Conservation (phyloP, 2,113 vertebrate species). For the Callopanchax toddi region DNA sequence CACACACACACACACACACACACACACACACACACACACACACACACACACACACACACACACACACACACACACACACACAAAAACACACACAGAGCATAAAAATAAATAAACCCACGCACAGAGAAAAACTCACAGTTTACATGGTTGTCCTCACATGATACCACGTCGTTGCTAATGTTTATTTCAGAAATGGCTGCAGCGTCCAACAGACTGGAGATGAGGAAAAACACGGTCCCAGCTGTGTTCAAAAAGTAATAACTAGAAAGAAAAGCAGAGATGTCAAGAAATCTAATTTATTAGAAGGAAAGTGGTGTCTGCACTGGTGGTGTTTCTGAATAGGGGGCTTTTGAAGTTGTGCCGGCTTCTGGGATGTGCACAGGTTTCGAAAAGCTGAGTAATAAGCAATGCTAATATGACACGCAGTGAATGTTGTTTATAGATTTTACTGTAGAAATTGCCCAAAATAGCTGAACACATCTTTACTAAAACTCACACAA, state of each 20-base stretch:
- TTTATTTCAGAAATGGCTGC: slow-evolving; percentile 36
- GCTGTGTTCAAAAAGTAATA: slow-evolving; percentile 62
- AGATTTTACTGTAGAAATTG: slow-evolving; percentile 3
- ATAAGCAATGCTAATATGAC: slow-evolving; percentile 31
- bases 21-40: slow-evolving; percentile 1
- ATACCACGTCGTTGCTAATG: slow-evolving; percentile 23
- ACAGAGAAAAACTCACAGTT: slow-evolving; percentile 29
- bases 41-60: neutral
- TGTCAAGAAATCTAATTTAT: slow-evolving; percentile 59
- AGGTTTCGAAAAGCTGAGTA: slow-evolving; percentile 1
- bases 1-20: neutral
- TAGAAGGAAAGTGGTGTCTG: slow-evolving; percentile 33
- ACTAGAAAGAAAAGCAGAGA: slow-evolving; percentile 33
- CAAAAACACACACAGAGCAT: slow-evolving; percentile 1
- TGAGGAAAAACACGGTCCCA: slow-evolving; percentile 22
- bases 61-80: neutral
- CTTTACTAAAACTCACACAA: slow-evolving; percentile 12
- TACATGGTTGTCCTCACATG: slow-evolving; percentile 16
- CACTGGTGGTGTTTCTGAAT: slow-evolving; percentile 14
- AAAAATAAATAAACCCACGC: slow-evolving; percentile 20
- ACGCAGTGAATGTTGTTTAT: slow-evolving; percentile 12
- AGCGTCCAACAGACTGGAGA: slow-evolving; percentile 21
- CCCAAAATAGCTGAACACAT: neutral
- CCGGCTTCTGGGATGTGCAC: slow-evolving; percentile 13
- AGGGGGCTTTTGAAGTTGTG: slow-evolving; percentile 40